A percentile compares a stretch with the other conserved stretches of the same genome.
Evolutionary conservation across 2,113 vertebrate genomes (phyloP).

Genomic region (Lasiurus cinereus): DNA sequence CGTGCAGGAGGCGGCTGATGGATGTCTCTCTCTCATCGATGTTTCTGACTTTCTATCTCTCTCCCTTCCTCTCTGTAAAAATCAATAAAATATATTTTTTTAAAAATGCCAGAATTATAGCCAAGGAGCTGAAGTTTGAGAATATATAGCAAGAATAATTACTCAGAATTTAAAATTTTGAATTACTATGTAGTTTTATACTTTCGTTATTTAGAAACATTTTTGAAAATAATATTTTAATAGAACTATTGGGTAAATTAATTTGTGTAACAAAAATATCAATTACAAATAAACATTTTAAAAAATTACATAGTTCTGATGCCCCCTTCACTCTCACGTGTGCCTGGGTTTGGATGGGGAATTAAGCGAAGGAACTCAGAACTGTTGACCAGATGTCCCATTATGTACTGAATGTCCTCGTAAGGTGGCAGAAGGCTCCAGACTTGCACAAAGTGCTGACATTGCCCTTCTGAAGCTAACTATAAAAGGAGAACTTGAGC

Average conservation of each 20-base stretch:
- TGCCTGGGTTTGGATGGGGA: not conserved
- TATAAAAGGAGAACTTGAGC: not conserved
- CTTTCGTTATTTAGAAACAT: not conserved
- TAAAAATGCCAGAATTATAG: too few species aligned
- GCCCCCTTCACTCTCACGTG: not conserved
- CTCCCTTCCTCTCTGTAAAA: too few species aligned
- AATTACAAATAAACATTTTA: not conserved
- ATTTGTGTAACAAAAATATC: not conserved
- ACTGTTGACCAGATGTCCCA: not conserved
- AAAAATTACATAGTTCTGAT: not conserved
- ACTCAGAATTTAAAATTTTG: not conserved
- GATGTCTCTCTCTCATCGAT: too few species aligned
- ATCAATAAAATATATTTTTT: too few species aligned
- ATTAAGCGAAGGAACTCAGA: not conserved
- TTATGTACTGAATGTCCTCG: not conserved
- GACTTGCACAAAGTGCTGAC: not conserved
- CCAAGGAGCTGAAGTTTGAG: not conserved
- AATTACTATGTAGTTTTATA: not conserved
- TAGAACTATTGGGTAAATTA: not conserved
- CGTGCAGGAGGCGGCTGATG: too few species aligned
- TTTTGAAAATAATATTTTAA: not conserved
- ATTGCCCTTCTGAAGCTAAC: not conserved
- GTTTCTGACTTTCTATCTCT: too few species aligned
- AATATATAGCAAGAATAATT: not conserved
- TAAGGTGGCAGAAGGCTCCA: not conserved